Conservation (phyloP, 2,113 vertebrate genomes). For the Dipodomys merriami region DNA sequence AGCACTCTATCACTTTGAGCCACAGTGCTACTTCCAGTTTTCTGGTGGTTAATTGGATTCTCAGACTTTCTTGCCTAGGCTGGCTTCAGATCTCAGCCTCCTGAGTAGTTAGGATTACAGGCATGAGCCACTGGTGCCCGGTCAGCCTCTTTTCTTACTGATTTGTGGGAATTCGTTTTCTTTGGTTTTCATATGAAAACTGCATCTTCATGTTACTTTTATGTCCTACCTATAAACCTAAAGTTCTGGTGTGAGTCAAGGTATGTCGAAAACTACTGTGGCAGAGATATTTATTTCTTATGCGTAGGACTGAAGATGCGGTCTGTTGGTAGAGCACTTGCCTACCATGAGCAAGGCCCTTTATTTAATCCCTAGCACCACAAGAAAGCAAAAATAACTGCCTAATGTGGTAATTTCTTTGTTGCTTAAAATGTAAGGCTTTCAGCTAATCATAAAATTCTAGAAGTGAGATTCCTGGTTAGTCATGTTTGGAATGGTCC, state of each 20-base stretch:
- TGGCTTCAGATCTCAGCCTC: no score
- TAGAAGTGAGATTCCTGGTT: neutral
- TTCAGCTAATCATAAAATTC: constrained; percentile 26
- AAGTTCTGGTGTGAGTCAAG: neutral
- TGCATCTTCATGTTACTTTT: neutral
- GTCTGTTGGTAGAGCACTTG: no score
- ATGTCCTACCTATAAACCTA: constrained; percentile 11
- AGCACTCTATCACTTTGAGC: no score
- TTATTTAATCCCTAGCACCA: no score
- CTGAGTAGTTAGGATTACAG: no score
- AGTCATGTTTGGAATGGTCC: constrained; percentile 20
- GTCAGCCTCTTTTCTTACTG: neutral
- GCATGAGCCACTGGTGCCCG: neutral
- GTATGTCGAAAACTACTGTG: neutral
- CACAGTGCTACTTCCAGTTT: no score
- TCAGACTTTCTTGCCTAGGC: no score
- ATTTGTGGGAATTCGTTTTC: constrained; percentile 12
- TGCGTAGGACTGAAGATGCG: no score
- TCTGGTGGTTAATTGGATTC: no score
- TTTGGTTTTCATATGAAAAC: constrained; percentile 23
- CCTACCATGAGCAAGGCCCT: no score
- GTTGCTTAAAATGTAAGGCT: constrained; percentile 25
- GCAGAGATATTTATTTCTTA: neutral
- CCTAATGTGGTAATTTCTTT: neutral
- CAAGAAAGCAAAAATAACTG: neutral